These are phyloP conservation scores for Cepaea nemoralis DNA, from an alignment of 1,140 invertebrate species.

Conservation along the genomic window DNA sequence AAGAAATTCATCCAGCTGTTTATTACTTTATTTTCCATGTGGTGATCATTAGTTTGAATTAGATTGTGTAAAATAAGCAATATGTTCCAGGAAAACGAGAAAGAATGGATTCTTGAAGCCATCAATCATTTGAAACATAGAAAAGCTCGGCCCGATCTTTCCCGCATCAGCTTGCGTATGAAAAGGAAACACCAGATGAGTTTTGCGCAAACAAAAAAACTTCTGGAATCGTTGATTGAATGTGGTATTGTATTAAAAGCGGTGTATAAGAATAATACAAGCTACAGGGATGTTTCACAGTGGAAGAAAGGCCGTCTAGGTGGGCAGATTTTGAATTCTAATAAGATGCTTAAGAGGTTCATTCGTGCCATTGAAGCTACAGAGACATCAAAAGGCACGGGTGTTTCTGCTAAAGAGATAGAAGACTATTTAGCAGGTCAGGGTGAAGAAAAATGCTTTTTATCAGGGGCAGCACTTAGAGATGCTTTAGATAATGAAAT, in stretches of 20 bases:
- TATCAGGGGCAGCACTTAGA: constrained; percentile 32
- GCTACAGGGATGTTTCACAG: constrained; percentile 39
- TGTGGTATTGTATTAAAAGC: constrained; percentile 39
- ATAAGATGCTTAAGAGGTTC: constrained; percentile 35
- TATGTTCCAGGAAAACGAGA: constrained; percentile 34
- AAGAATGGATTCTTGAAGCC: constrained; percentile 40
- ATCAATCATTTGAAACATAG: constrained; percentile 42
- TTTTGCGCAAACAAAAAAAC: constrained; percentile 36
- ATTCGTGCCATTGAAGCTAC: constrained; percentile 30
- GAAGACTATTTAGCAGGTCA: constrained; percentile 30
- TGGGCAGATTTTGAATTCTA: constrained; percentile 38
- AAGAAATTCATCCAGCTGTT: background rate
- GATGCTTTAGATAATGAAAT: constrained; percentile 40
- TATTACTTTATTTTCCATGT: background rate
- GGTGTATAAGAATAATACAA: constrained; percentile 39
- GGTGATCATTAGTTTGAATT: background rate
- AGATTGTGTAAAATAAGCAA: background rate
- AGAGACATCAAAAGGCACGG: constrained; percentile 39
- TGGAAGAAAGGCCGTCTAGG: constrained; percentile 40
- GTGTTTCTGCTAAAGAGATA: constrained; percentile 30
- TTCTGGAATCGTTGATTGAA: constrained; percentile 38
- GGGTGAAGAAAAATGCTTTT: constrained; percentile 37
- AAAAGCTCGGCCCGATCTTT: constrained; percentile 40
- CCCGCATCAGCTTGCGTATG: constrained; percentile 37
- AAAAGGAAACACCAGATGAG: constrained; percentile 37